Evolutionary conservation across 2,888 invertebrate species (phyloP), one percentile per base, ranked within the genome.

Genomic region (Chromoteleia sp.): DNA sequence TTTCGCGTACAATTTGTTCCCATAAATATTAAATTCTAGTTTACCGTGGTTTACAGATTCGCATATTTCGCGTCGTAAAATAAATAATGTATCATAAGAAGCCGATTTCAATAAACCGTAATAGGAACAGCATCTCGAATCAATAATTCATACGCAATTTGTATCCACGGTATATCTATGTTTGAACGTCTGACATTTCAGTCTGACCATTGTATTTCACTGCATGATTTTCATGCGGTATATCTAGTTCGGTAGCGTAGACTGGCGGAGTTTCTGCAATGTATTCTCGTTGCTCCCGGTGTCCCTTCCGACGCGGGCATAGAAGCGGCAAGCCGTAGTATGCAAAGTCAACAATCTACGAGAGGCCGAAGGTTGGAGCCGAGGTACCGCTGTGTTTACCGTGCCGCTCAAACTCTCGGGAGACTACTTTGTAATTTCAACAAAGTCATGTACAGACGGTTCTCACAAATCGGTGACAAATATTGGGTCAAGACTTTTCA

Each of bases 391-490:
- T 50, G 59, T 71, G 36, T 71, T 78, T 70, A 56, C 77, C 41
- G 30, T 77, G 45, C 54, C 45, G 71, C 70, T 70, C 70, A 71
- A 58, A 63, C 77, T 71, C 77, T 19, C 56, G 21, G 48, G 58
- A 25, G 70, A 71, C 63, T 41, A 61, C 56, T 58, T 50, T 48
- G 70, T 48, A 50, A 33, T 59, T 78, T 59, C 77, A 78, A 58
- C 58, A 80, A 82, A 50, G 33, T 54, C 52, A 43, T 70, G 73
- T 59, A 73, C 77, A 73, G 75, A 82, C 82, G 63, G 77, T 61
- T 67, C 59, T 56, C 75, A 74, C 84, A 83, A 83, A 79, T 84
- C 80, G 82, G 77, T 59, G 76, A 81, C 85, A 87, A 87, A 87
- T 87, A 87, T 87, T 87, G 78, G 68, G 67, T 19, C 58, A 71